Evolutionary conservation across 2,797 vertebrate genomes (phyloP).

Genomic region (Erpetoichthys calabaricus): DNA sequence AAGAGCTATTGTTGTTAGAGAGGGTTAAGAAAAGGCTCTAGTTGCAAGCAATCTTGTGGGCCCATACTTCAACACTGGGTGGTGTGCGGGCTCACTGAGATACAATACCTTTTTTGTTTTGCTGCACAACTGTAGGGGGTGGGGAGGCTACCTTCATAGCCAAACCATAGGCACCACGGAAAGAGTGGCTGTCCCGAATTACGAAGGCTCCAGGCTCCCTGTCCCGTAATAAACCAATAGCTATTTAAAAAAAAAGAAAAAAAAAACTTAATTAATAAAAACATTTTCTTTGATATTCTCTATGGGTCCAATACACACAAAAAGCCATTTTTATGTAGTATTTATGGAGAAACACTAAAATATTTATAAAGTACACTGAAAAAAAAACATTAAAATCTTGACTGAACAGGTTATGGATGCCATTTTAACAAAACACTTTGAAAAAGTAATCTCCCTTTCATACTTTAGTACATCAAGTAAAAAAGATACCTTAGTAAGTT

Average conservation of each 20-base stretch:
- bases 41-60: neutral
- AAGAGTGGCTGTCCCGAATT: slow-evolving; percentile 94
- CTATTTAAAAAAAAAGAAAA: slow-evolving; percentile 33
- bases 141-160: slow-evolving; percentile 95
- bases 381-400: no score
- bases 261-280: neutral
- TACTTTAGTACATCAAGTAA: no score
- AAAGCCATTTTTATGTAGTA: no score
- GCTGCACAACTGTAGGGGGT: slow-evolving; percentile 68
- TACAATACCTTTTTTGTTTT: slow-evolving; percentile 82
- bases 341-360: no score
- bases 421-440: no score
- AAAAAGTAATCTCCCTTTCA: no score
- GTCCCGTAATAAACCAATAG: slow-evolving; percentile 79
- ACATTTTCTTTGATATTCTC: neutral
- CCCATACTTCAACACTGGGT: neutral
- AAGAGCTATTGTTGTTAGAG: no score
- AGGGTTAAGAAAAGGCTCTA: neutral
- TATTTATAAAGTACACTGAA: no score
- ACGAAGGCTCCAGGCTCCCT: slow-evolving; percentile 91
- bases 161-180: slow-evolving; percentile 86
- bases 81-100: neutral
- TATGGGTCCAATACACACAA: no score
- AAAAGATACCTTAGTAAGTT: no score
- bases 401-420: no score